Evolutionary conservation across 2,888 invertebrate genomes (phyloP).

Genomic region (Cheilosia variabilis): DNA sequence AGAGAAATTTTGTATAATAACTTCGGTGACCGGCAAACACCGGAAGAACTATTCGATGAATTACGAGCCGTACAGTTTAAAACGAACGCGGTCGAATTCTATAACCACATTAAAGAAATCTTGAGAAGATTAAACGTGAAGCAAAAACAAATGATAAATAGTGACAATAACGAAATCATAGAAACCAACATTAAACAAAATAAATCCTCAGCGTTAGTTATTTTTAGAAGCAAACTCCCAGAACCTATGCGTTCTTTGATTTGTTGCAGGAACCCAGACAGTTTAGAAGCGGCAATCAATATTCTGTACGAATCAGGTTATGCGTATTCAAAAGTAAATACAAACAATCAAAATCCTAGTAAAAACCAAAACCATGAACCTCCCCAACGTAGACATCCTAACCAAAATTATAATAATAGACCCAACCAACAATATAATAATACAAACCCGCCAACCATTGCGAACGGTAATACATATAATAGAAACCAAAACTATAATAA

Average conservation of each 20-base stretch:
- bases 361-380: constrained; percentile 4
- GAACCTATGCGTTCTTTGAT: constrained; percentile 29
- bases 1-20: constrained; percentile 37
- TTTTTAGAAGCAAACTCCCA: constrained; percentile 28
- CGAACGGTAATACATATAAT: not conserved
- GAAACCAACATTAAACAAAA: constrained; percentile 24
- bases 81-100: constrained; percentile 43
- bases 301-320: constrained; percentile 29
- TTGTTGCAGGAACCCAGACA: constrained; percentile 18
- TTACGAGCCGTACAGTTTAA: constrained; percentile 24
- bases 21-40: constrained; percentile 50
- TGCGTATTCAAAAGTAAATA: not conserved
- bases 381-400: not conserved
- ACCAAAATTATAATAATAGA: constrained; percentile 1
- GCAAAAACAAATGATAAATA: constrained; percentile 24
- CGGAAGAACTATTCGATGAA: constrained; percentile 48
- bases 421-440: not conserved
- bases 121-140: constrained; percentile 29
- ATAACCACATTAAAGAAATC: constrained; percentile 31
- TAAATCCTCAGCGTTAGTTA: constrained; percentile 23
- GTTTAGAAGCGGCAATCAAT: constrained; percentile 16
- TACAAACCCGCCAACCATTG: not conserved
- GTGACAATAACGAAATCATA: not conserved
- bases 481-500: constrained; percentile 1
- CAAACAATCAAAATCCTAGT: not conserved